These are phyloP conservation scores for Salvelinus namaycush DNA, from an alignment of 2,113 vertebrate genomes.

Conservation along the genomic window DNA sequence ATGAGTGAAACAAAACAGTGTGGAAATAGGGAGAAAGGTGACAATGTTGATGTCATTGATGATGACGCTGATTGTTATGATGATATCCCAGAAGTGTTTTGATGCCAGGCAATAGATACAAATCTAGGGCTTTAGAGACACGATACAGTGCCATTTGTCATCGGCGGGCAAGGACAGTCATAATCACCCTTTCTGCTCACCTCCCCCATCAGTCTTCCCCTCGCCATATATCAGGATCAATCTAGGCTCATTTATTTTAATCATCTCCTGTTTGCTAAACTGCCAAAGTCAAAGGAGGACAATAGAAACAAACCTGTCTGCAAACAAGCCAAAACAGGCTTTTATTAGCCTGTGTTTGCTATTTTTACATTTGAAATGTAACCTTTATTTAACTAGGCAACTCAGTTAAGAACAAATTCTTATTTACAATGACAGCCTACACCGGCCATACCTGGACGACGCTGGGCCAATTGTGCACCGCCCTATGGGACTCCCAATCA, in stretches of 20 bases:
- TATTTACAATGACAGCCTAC: too few relatives aligned
- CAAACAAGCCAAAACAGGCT: constrained; percentile 46
- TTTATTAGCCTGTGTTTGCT: not conserved
- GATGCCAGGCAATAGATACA: constrained; percentile 76
- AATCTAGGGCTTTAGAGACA: constrained; percentile 63
- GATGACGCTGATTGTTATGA: constrained; percentile 60
- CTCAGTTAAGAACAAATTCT: too few relatives aligned
- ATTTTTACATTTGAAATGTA: too few relatives aligned
- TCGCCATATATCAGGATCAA: constrained; percentile 78
- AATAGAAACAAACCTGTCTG: constrained; percentile 59
- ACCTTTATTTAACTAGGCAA: too few relatives aligned
- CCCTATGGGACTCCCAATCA: too few relatives aligned
- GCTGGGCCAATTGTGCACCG: too few relatives aligned
- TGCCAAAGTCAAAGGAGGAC: constrained; percentile 75
- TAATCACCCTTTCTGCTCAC: constrained; percentile 77
- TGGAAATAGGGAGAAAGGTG: constrained; percentile 28
- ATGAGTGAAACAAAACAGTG: constrained; percentile 15
- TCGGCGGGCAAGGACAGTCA: constrained; percentile 74
- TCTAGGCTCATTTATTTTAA: constrained; percentile 86
- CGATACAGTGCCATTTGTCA: constrained; percentile 80
- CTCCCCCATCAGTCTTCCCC: constrained; percentile 78
- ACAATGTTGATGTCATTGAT: constrained; percentile 47
- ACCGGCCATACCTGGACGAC: too few relatives aligned
- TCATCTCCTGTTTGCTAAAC: constrained; percentile 75
- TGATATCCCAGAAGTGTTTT: constrained; percentile 70